These are phyloP conservation scores for Dipodomys stephensi DNA, from an alignment of 2,113 vertebrate species.

Conservation along the genomic window DNA sequence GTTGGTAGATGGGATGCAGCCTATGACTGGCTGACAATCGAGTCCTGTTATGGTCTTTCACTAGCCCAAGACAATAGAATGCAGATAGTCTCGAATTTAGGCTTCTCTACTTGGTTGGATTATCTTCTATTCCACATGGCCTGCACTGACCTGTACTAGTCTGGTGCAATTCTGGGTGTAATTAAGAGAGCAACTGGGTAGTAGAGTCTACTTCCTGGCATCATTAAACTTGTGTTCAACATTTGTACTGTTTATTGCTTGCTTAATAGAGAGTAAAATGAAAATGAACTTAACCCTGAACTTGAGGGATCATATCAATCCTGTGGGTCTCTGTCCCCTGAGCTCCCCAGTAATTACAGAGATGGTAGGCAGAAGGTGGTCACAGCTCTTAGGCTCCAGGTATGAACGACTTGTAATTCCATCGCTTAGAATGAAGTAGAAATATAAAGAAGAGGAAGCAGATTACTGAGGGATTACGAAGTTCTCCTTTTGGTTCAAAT, in stretches of 20 bases:
- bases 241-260: neutral
- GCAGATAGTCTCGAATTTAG: neutral
- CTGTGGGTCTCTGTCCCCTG: neutral
- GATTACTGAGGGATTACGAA: neutral
- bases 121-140: neutral
- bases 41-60: neutral
- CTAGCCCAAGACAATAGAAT: neutral
- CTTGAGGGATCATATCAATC: neutral
- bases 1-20: neutral
- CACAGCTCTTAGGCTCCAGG: neutral
- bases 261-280: neutral
- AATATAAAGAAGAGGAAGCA: neutral
- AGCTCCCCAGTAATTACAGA: neutral
- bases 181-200: neutral
- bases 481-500: neutral
- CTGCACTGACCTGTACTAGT: neutral
- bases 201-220: neutral
- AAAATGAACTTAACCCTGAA: neutral
- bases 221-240: neutral
- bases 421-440: neutral
- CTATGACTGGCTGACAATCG: fast-evolving
- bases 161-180: neutral
- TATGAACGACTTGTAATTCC: neutral
- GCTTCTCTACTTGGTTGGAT: neutral
- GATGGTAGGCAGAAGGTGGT: neutral